Evolutionary conservation across 2,888 invertebrate genomes (phyloP).

Genomic region (Neoaliturus tenellus): DNA sequence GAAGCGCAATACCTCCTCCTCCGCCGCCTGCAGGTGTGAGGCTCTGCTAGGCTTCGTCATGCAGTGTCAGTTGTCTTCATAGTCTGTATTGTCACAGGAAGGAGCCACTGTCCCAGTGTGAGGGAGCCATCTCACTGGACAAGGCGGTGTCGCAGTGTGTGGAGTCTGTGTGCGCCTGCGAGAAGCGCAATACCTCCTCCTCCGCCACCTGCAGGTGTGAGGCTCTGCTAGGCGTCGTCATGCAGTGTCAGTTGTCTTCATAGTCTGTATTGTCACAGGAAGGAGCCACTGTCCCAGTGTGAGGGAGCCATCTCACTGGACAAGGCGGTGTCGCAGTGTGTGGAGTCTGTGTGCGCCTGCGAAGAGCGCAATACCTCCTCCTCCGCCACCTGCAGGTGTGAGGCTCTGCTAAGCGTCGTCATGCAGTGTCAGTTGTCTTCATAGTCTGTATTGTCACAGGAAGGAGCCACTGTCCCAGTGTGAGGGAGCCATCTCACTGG

Average conservation of each 20-base stretch:
- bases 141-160: slow-evolving; percentile 84
- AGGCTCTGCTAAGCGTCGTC: slow-evolving; percentile 81
- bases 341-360: slow-evolving; percentile 87
- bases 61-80: slow-evolving; percentile 85
- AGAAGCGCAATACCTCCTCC: slow-evolving; percentile 72
- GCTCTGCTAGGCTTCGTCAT: slow-evolving; percentile 83
- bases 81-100: no score
- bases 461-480: slow-evolving; percentile 81
- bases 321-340: slow-evolving; percentile 82
- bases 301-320: slow-evolving; percentile 79
- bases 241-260: slow-evolving; percentile 85
- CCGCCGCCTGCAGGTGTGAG: slow-evolving; percentile 80
- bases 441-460: slow-evolving; percentile 57
- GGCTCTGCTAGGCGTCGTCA: slow-evolving; percentile 82
- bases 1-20: slow-evolving; percentile 70
- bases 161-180: slow-evolving; percentile 85
- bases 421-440: slow-evolving; percentile 86
- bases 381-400: slow-evolving; percentile 80
- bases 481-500: slow-evolving; percentile 78
- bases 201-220: slow-evolving; percentile 80
- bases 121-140: slow-evolving; percentile 79
- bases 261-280: slow-evolving; percentile 66
- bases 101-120: slow-evolving; percentile 80
- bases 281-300: slow-evolving; percentile 81
- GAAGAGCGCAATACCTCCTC: slow-evolving; percentile 72